Percentiles rank a stretch among this genome's conserved stretches.
Evolutionary conservation across 2,113 vertebrate genomes (phyloP).

Genomic region (Sinocyclocheilus anophthalmus): DNA sequence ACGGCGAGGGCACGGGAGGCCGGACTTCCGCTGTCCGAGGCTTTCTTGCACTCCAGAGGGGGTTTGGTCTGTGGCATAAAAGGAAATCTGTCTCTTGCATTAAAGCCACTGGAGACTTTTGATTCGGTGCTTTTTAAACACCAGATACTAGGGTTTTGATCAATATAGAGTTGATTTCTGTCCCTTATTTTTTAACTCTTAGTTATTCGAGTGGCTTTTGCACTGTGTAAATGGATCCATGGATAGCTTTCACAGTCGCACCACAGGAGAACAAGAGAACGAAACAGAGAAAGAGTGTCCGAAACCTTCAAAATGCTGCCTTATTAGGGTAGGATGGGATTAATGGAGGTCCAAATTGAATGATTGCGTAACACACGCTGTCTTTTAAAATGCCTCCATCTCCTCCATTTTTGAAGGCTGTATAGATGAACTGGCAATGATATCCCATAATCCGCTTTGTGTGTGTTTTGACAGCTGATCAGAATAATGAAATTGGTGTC

Average conservation of each 20-base stretch:
- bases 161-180: slow-evolving; percentile 26
- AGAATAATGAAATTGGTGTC: not conserved
- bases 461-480: not conserved
- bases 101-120: slow-evolving; percentile 69
- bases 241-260: not conserved
- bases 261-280: not conserved
- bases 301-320: not conserved
- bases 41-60: slow-evolving; percentile 70
- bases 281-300: not conserved
- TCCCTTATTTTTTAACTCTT: not conserved
- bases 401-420: not conserved
- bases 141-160: slow-evolving; percentile 25
- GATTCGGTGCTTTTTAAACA: slow-evolving; percentile 59
- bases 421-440: not conserved
- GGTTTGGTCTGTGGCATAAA: slow-evolving; percentile 66
- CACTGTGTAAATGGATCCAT: not conserved
- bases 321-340: not conserved
- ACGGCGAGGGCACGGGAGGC: slow-evolving; percentile 53
- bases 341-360: slow-evolving; percentile 1
- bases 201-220: not conserved
- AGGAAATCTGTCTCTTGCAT: slow-evolving; percentile 63
- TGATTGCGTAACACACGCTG: not conserved
- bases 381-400: slow-evolving; percentile 9
- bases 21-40: slow-evolving; percentile 67
- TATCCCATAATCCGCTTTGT: not conserved